phyloP scores from a whole-genome alignment of 2,797 vertebrate genomes.

The Chiloscyllium punctatum region DNA sequence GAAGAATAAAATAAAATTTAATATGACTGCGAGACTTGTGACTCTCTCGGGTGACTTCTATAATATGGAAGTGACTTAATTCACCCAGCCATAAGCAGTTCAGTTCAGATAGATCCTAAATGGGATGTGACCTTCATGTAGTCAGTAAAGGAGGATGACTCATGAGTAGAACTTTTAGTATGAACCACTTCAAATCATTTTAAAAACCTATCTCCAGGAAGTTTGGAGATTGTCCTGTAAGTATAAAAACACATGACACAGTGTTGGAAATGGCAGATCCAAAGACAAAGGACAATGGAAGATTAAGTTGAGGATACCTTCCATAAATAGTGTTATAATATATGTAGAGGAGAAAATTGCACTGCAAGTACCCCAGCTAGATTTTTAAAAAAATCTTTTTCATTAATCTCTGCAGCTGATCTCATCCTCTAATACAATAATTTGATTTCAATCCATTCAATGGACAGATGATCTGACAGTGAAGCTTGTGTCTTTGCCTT shows the following conservation, averaged over 20 bases:
- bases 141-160: background rate
- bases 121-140: background rate
- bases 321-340: background rate
- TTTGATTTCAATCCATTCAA: background rate
- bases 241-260: background rate
- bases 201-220: background rate
- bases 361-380: background rate
- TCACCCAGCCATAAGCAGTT: background rate
- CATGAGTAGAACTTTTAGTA: background rate
- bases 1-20: constrained; percentile 4
- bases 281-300: background rate
- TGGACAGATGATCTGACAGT: background rate
- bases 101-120: background rate
- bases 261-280: background rate
- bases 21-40: background rate
- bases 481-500: background rate
- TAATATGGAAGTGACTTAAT: background rate
- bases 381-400: background rate
- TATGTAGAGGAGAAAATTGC: background rate
- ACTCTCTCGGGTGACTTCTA: background rate
- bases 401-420: background rate
- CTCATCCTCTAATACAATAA: background rate
- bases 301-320: background rate
- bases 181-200: background rate
- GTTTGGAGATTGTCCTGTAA: background rate